phyloP scores from a whole-genome alignment of 2,888 invertebrate species.

The Epsilonema sp. region DNA sequence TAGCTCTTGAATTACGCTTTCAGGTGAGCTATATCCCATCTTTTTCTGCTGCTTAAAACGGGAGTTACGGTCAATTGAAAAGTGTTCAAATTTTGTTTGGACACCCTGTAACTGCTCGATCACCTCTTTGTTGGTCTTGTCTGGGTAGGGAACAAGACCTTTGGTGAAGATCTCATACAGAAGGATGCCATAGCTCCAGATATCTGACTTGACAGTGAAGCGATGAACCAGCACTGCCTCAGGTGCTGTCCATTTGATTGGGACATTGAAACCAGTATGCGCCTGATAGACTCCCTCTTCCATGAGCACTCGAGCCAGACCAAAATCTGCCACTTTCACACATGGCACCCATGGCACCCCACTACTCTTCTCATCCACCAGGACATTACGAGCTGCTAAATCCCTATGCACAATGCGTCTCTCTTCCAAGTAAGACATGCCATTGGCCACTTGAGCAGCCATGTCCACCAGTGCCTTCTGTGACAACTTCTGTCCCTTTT shows the following conservation, averaged over 20 bases:
- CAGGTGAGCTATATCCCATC: too few relatives aligned
- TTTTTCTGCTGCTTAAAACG: too few relatives aligned
- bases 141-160: slow-evolving; percentile 83
- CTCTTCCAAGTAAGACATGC: too few relatives aligned
- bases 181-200: slow-evolving; percentile 77
- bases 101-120: too few relatives aligned
- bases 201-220: slow-evolving; percentile 95
- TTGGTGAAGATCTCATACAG: slow-evolving; percentile 35
- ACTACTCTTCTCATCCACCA: slow-evolving; percentile 42
- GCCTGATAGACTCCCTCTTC: slow-evolving; percentile 53
- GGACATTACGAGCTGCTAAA: too few relatives aligned
- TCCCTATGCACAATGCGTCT: too few relatives aligned
- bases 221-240: slow-evolving; percentile 72
- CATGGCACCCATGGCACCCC: slow-evolving; percentile 27
- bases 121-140: too few relatives aligned
- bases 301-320: slow-evolving; percentile 83
- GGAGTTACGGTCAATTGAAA: too few relatives aligned
- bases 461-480: slow-evolving; percentile 70
- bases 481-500: slow-evolving; percentile 58
- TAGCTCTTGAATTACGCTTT: too few relatives aligned
- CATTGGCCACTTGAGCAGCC: too few relatives aligned
- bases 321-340: slow-evolving; percentile 60
- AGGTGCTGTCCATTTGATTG: too few relatives aligned
- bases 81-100: too few relatives aligned
- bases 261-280: slow-evolving; percentile 15